These are phyloP conservation scores for Ceraclea dissimilis DNA, from an alignment of 2,888 invertebrate genomes.

Conservation along the genomic window DNA sequence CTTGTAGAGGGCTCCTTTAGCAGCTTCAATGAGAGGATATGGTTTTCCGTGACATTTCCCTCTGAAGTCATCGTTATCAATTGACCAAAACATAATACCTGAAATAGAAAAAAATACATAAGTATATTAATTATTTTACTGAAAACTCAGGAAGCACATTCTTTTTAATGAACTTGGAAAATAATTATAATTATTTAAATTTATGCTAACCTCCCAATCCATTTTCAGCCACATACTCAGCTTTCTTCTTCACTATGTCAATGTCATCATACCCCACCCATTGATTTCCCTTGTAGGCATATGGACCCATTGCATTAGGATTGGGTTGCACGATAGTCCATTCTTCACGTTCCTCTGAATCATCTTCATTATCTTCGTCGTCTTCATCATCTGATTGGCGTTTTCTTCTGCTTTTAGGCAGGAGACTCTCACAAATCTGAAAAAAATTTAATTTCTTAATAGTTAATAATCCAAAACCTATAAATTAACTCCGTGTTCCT, in stretches of 20 bases:
- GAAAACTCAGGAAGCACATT: too few relatives aligned
- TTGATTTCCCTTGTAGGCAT: slow-evolving; percentile 78
- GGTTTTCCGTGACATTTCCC: slow-evolving; percentile 81
- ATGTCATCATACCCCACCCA: slow-evolving; percentile 94
- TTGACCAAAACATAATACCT: slow-evolving; percentile 85
- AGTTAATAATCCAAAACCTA: too few relatives aligned
- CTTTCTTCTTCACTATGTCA: slow-evolving; percentile 73
- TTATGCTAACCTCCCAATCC: slow-evolving; percentile 81
- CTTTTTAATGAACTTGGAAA: too few relatives aligned
- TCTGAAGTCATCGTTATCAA: slow-evolving; percentile 91
- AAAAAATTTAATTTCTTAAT: slow-evolving; percentile 11
- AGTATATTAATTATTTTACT: not conserved
- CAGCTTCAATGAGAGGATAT: slow-evolving; percentile 87
- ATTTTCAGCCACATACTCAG: slow-evolving; percentile 76
- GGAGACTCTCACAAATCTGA: slow-evolving; percentile 79
- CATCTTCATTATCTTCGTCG: slow-evolving; percentile 35
- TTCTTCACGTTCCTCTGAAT: slow-evolving; percentile 52
- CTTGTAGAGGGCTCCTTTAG: slow-evolving; percentile 69
- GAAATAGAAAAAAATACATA: slow-evolving; percentile 13
- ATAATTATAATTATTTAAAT: too few relatives aligned
- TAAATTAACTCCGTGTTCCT: too few relatives aligned
- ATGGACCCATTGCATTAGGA: slow-evolving; percentile 79
- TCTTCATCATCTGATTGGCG: slow-evolving; percentile 35
- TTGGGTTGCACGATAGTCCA: slow-evolving; percentile 82
- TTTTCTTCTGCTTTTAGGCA: slow-evolving; percentile 33